A percentile compares a stretch with the other conserved stretches of the same genome.
phyloP scores from a whole-genome alignment of 2,888 invertebrate genomes.

The Cephonodes hylas region DNA sequence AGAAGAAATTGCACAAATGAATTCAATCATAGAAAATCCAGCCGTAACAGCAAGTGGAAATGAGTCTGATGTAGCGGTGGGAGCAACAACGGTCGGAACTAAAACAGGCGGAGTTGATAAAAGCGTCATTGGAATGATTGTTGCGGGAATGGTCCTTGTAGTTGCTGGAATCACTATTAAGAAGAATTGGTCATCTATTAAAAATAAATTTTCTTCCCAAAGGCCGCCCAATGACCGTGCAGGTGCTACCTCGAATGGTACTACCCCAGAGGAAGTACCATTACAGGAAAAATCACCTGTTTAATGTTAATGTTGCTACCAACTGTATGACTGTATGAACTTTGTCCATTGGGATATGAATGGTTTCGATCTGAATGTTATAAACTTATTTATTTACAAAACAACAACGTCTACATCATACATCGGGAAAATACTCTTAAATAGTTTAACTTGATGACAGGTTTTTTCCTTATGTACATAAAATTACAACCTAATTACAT shows the following conservation, averaged over 20 bases:
- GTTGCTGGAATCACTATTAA: slow-evolving; percentile 78
- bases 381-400: slow-evolving; percentile 43
- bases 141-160: slow-evolving; percentile 76
- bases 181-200: slow-evolving; percentile 80
- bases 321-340: slow-evolving; percentile 28
- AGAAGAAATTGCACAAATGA: slow-evolving; percentile 33
- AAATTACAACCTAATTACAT: slow-evolving; percentile 24
- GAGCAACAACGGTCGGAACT: slow-evolving; percentile 53
- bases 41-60: slow-evolving; percentile 23
- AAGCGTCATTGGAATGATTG: slow-evolving; percentile 76
- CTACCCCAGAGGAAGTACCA: slow-evolving; percentile 68
- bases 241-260: slow-evolving; percentile 51
- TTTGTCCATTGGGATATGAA: slow-evolving; percentile 33
- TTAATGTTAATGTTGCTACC: slow-evolving; percentile 34
- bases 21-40: slow-evolving; percentile 31
- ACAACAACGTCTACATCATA: neutral
- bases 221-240: slow-evolving; percentile 56
- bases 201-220: slow-evolving; percentile 61
- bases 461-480: slow-evolving; percentile 18
- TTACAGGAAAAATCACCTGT: slow-evolving; percentile 71
- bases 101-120: slow-evolving; percentile 76
- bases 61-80: slow-evolving; percentile 49
- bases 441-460: neutral
- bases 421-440: slow-evolving; percentile 3
- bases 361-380: slow-evolving; percentile 68